Percentiles rank a stretch among this genome's conserved stretches.
Evolutionary conservation across 2,888 invertebrate genomes (phyloP).

Genomic region (Melieria crassipennis): DNA sequence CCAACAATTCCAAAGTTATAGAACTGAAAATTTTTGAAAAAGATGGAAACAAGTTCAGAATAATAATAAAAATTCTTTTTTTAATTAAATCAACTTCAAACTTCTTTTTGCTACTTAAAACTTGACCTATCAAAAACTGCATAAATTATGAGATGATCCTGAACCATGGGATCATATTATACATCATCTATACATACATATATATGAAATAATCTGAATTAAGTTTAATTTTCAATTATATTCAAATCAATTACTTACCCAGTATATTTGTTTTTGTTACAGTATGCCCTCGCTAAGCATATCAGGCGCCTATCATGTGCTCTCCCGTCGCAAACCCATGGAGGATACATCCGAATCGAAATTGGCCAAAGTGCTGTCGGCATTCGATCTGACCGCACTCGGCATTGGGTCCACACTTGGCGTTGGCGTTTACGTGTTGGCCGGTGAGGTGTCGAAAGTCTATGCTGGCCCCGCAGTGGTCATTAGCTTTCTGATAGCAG

Average conservation of each 20-base stretch:
- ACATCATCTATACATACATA: background rate
- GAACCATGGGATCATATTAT: too few species aligned
- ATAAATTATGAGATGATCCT: too few species aligned
- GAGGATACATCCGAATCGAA: constrained; percentile 64
- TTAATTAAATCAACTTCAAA: too few species aligned
- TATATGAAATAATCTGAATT: constrained; percentile 6
- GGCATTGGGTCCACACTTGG: constrained; percentile 87
- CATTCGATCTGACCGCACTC: constrained; percentile 84
- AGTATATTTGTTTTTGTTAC: constrained; percentile 27
- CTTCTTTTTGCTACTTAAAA: too few species aligned
- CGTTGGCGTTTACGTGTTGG: constrained; percentile 90
- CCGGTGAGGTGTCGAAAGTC: constrained; percentile 83
- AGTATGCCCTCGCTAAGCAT: constrained; percentile 55
- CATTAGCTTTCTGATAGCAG: constrained; percentile 88
- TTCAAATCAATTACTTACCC: background rate
- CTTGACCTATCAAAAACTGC: too few species aligned
- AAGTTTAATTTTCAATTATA: background rate
- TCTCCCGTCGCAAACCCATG: constrained; percentile 66
- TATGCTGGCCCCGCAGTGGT: constrained; percentile 88
- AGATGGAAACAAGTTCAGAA: too few species aligned
- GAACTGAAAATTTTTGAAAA: too few species aligned
- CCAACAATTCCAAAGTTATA: too few species aligned
- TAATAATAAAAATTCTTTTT: too few species aligned
- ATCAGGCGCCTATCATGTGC: constrained; percentile 50
- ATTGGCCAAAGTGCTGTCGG: constrained; percentile 79